Evolutionary conservation across 2,797 vertebrate species (phyloP).

Genomic region (Sebastiscus albofasciatus): DNA sequence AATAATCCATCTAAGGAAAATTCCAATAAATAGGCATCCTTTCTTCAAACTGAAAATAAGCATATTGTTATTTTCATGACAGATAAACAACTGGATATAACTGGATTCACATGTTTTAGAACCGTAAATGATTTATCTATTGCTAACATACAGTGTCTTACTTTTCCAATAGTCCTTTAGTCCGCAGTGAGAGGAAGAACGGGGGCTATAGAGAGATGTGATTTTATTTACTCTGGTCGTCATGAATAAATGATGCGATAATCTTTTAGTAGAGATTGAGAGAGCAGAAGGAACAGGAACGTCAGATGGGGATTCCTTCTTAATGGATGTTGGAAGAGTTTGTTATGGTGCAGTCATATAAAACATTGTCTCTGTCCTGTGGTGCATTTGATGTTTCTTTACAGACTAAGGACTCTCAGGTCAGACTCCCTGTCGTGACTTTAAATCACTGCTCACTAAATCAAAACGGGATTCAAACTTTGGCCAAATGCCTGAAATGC

Average conservation of each 20-base stretch:
- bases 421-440: neutral
- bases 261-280: constrained; percentile 33
- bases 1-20: no score
- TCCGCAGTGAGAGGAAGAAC: neutral
- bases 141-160: neutral
- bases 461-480: neutral
- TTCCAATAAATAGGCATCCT: neutral
- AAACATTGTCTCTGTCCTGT: neutral
- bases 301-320: constrained; percentile 1
- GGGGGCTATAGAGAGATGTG: neutral
- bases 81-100: no score
- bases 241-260: constrained; percentile 42
- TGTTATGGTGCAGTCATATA: neutral
- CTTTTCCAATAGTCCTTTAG: neutral
- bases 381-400: neutral
- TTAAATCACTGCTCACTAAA: neutral
- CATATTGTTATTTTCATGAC: no score
- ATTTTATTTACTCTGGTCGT: constrained; percentile 26
- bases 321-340: constrained; percentile 18
- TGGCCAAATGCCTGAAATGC: neutral
- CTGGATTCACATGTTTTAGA: neutral
- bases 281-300: neutral
- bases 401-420: neutral
- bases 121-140: neutral
- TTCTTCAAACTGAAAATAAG: neutral